Conservation (phyloP, 2,888 invertebrate species). For the Pterostichus madidus region DNA sequence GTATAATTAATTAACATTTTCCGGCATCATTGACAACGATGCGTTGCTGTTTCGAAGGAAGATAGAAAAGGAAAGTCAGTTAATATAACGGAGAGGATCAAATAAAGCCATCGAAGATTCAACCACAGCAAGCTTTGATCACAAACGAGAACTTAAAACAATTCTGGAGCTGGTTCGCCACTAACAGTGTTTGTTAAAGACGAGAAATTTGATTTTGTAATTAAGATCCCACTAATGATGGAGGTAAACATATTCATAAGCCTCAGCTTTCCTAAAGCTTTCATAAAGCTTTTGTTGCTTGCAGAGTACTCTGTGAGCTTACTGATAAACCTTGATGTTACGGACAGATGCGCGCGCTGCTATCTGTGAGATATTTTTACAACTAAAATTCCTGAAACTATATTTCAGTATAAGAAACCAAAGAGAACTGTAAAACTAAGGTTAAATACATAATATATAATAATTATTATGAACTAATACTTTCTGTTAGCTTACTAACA, state of each 20-base stretch:
- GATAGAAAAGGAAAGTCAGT: no score
- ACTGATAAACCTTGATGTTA: neutral
- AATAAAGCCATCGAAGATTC: slow-evolving; percentile 13
- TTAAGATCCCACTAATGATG: slow-evolving; percentile 52
- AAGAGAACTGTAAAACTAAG: no score
- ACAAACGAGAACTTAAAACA: slow-evolving; percentile 9
- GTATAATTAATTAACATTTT: slow-evolving; percentile 19
- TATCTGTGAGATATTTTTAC: neutral
- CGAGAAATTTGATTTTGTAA: slow-evolving; percentile 55
- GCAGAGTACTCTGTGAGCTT: slow-evolving; percentile 44
- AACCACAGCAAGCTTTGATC: neutral
- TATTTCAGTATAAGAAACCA: no score
- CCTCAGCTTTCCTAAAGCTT: slow-evolving; percentile 46
- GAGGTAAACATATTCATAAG: slow-evolving; percentile 51
- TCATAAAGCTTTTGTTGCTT: slow-evolving; percentile 12
- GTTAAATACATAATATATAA: no score
- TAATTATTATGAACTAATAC: no score
- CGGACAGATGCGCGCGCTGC: neutral
- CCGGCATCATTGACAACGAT: neutral
- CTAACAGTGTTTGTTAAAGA: slow-evolving; percentile 34
- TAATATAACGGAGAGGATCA: neutral
- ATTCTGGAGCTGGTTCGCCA: neutral
- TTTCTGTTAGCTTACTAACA: no score
- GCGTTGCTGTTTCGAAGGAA: no score
- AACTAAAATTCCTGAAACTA: neutral